Evolutionary conservation across 2,797 vertebrate species (phyloP).

Genomic region (Alectoris magna): DNA sequence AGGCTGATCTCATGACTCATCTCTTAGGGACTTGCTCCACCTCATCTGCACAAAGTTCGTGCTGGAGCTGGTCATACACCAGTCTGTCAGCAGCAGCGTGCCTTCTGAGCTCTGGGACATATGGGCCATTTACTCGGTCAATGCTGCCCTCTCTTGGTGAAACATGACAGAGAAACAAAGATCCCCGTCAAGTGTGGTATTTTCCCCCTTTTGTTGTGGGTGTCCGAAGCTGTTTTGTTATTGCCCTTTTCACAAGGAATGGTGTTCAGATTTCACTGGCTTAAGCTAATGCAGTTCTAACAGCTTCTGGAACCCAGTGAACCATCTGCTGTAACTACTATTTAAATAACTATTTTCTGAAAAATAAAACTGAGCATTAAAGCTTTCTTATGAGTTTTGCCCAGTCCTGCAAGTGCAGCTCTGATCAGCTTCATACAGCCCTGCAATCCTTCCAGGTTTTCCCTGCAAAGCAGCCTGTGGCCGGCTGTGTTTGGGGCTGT

Average conservation of each 20-base stretch:
- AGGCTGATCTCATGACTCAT: not conserved
- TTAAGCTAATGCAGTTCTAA: accelerated
- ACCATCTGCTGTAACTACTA: not conserved
- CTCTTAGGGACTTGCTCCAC: not conserved
- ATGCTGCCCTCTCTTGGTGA: slow-evolving; percentile 60
- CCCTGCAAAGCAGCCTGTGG: accelerated
- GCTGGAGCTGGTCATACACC: not conserved
- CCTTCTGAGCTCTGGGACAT: not conserved
- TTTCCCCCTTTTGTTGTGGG: not conserved
- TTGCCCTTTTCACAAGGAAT: not conserved
- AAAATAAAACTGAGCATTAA: not conserved
- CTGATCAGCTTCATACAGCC: not conserved
- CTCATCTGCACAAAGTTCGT: accelerated
- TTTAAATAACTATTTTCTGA: not conserved
- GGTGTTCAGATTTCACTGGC: not conserved
- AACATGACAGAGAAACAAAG: not conserved
- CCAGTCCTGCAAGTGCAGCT: not conserved
- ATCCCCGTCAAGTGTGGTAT: not conserved
- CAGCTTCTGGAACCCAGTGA: not conserved
- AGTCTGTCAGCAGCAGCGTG: accelerated
- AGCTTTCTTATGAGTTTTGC: not conserved
- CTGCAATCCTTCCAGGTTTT: not conserved
- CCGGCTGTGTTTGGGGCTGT: accelerated
- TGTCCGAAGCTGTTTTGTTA: not conserved
- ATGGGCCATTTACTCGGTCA: not conserved